Percentiles rank a stretch among this genome's conserved stretches.
Conservation (phyloP, 2,797 vertebrate species). For the Telmatherina bonti region DNA sequence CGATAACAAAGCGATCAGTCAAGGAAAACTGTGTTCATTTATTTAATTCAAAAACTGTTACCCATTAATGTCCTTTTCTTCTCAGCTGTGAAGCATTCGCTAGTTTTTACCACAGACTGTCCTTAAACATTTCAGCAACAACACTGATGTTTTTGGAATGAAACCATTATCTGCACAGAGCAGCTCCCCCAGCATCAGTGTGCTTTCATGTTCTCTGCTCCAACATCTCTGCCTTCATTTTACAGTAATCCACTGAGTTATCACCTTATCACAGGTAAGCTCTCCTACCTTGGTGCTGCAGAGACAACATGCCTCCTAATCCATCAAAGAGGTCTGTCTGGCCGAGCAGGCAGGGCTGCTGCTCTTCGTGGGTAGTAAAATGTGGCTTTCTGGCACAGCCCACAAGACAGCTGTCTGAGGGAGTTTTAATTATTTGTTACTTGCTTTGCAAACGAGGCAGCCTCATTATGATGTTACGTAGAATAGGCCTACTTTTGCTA, state of each 20-base stretch:
- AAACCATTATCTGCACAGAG: constrained; percentile 20
- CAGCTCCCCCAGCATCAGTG: background rate
- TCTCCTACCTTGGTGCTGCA: constrained; percentile 20
- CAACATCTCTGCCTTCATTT: constrained; percentile 33
- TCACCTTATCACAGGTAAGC: constrained; percentile 36
- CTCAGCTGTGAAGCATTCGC: background rate
- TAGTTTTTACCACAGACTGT: background rate
- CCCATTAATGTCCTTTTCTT: too few species aligned
- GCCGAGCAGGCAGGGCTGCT: background rate
- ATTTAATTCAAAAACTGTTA: too few species aligned
- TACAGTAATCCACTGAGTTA: constrained; percentile 47
- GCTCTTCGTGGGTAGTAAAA: background rate
- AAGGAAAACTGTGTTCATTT: too few species aligned
- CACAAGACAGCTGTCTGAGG: background rate
- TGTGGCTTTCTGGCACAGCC: background rate
- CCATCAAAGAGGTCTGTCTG: constrained; percentile 22
- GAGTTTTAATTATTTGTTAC: background rate
- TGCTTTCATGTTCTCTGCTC: constrained; percentile 26
- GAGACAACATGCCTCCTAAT: constrained; percentile 24
- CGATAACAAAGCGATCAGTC: too few species aligned
- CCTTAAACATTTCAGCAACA: background rate
- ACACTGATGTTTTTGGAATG: constrained; percentile 16
- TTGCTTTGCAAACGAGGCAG: background rate
- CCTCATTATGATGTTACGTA: background rate
- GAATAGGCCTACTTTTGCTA: background rate